Conservation (phyloP, 2,113 vertebrate species). For the Falcunculus frontatus region DNA sequence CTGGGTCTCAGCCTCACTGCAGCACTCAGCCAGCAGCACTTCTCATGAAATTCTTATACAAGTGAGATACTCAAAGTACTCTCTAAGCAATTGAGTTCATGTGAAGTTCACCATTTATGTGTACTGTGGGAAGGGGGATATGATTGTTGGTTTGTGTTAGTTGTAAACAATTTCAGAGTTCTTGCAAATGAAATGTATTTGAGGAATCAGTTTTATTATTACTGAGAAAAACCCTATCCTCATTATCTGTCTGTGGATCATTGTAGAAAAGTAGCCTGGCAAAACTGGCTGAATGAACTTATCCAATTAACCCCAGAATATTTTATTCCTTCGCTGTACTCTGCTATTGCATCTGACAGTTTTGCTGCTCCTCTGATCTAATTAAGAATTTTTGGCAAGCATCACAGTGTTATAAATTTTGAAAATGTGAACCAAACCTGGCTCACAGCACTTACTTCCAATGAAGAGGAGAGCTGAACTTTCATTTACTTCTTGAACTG, state of each 20-base stretch:
- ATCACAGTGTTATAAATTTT: conserved; percentile 28
- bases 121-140: neutral
- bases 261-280: conserved; percentile 55
- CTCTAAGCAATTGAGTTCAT: neutral
- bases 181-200: neutral
- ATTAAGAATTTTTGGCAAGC: conserved; percentile 62
- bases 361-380: conserved; percentile 53
- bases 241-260: conserved; percentile 57
- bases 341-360: conserved; percentile 45
- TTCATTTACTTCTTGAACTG: conserved; percentile 25
- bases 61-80: neutral
- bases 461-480: conserved; percentile 32
- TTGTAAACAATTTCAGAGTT: neutral
- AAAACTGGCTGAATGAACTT: conserved; percentile 65
- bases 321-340: conserved; percentile 60
- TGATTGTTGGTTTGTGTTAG: neutral
- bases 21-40: neutral
- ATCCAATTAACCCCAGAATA: conserved; percentile 65
- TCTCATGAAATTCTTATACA: neutral
- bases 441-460: conserved; percentile 18
- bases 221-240: conserved; percentile 35
- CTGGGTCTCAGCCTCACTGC: neutral
- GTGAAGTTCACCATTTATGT: neutral
- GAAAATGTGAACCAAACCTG: conserved; percentile 48
- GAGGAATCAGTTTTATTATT: conserved; percentile 60